These are phyloP conservation scores for Camelus bactrianus DNA, from an alignment of 2,113 vertebrate species.

Conservation along the genomic window DNA sequence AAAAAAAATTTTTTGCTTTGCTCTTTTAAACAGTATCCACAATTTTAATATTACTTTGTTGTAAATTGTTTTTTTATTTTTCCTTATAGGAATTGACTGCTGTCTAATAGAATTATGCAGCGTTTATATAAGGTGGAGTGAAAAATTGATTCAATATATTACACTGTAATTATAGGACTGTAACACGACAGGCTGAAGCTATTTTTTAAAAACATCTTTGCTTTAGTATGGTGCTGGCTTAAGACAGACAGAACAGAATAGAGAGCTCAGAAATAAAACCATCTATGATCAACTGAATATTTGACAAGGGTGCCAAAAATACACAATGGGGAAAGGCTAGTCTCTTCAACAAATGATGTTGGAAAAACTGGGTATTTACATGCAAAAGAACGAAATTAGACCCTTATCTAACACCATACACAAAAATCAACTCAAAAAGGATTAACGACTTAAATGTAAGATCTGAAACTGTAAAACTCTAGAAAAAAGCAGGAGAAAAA, in stretches of 20 bases:
- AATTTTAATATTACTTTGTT: slow-evolving; percentile 55
- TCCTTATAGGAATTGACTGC: not conserved
- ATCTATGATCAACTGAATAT: not conserved
- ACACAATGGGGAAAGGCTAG: not conserved
- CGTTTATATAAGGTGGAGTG: slow-evolving; percentile 61
- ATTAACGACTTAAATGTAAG: not conserved
- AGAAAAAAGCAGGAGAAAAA: not conserved
- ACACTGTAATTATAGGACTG: not conserved
- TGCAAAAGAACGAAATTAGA: not conserved
- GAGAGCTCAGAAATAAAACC: not conserved
- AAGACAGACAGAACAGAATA: not conserved
- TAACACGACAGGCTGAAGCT: slow-evolving; percentile 34
- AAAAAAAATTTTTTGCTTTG: not conserved
- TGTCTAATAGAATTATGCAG: slow-evolving; percentile 62
- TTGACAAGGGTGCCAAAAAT: not conserved
- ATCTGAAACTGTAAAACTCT: not conserved
- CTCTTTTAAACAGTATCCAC: slow-evolving; percentile 55
- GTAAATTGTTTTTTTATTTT: slow-evolving; percentile 59
- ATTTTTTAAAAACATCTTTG: not conserved
- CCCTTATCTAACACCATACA: not conserved
- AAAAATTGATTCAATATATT: not conserved
- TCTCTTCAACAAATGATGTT: not conserved
- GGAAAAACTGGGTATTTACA: not conserved
- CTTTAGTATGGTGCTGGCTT: not conserved
- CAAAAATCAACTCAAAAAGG: not conserved